Conservation (phyloP, 2,888 invertebrate species). For the Lasioglossum malachurum region DNA sequence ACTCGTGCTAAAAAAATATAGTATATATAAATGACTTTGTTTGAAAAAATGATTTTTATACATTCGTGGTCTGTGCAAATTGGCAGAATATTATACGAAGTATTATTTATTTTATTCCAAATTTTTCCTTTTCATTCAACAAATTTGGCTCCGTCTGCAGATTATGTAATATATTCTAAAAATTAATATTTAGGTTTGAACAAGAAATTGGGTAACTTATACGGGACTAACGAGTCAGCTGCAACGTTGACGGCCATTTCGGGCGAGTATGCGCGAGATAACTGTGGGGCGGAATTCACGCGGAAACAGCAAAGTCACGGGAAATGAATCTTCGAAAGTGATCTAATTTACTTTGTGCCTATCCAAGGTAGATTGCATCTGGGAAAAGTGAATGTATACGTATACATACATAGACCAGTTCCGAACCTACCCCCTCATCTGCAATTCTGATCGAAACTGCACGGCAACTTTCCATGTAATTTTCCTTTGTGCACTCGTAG, state of each 20-base stretch:
- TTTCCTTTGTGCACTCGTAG: slow-evolving; percentile 51
- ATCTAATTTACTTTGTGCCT: slow-evolving; percentile 48
- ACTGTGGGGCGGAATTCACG: slow-evolving; percentile 23
- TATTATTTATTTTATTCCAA: not conserved
- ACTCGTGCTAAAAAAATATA: no score
- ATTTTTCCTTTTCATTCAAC: not conserved
- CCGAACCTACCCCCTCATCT: slow-evolving; percentile 27
- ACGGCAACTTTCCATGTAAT: slow-evolving; percentile 56
- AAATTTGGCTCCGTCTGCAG: not conserved
- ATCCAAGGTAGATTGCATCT: not conserved
- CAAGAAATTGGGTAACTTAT: not conserved
- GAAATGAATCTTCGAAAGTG: slow-evolving; percentile 40
- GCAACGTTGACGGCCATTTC: not conserved
- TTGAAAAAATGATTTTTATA: not conserved
- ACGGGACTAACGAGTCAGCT: not conserved
- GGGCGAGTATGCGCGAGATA: slow-evolving; percentile 19
- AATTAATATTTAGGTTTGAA: not conserved
- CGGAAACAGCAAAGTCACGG: slow-evolving; percentile 26
- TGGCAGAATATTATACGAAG: not conserved
- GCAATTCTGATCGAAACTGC: slow-evolving; percentile 57
- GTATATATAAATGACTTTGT: no score
- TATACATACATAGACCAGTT: slow-evolving; percentile 32
- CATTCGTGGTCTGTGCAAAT: not conserved
- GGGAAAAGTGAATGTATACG: slow-evolving; percentile 55
- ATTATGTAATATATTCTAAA: not conserved